Evolutionary conservation across 2,113 vertebrate genomes (phyloP).

Genomic region (Anguilla rostrata): DNA sequence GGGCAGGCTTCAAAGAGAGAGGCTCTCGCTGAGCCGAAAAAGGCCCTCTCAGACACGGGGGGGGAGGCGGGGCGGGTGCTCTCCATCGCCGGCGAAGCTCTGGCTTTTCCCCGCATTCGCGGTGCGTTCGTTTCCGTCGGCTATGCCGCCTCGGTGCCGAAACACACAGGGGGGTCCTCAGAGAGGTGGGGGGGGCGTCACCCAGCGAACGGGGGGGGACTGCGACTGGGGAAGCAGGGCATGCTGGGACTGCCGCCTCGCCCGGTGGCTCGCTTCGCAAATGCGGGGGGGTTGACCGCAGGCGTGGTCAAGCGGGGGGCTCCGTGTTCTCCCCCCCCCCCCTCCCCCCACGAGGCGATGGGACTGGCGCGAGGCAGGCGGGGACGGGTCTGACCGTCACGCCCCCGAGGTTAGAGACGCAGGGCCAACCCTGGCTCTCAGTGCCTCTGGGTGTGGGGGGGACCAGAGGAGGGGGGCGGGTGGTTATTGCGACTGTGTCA

Average conservation of each 20-base stretch:
- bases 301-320: background rate
- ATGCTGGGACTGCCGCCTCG: background rate
- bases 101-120: background rate
- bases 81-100: background rate
- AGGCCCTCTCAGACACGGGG: background rate
- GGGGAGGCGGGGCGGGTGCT: background rate
- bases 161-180: background rate
- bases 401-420: constrained; percentile 42
- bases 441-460: background rate
- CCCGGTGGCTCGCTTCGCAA: background rate
- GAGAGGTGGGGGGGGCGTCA: background rate
- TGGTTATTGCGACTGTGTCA: constrained; percentile 9
- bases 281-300: background rate
- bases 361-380: constrained; percentile 9
- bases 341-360: background rate
- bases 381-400: constrained; percentile 29
- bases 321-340: background rate
- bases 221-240: background rate
- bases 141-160: background rate
- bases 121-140: background rate
- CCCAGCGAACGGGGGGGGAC: background rate
- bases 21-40: background rate
- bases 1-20: background rate
- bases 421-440: constrained; percentile 13
- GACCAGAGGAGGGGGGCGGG: background rate